Percentiles rank a stretch among this genome's conserved stretches.
These are phyloP conservation scores for Agrotis puta DNA, from an alignment of 2,888 invertebrate genomes.

Conservation along the genomic window DNA sequence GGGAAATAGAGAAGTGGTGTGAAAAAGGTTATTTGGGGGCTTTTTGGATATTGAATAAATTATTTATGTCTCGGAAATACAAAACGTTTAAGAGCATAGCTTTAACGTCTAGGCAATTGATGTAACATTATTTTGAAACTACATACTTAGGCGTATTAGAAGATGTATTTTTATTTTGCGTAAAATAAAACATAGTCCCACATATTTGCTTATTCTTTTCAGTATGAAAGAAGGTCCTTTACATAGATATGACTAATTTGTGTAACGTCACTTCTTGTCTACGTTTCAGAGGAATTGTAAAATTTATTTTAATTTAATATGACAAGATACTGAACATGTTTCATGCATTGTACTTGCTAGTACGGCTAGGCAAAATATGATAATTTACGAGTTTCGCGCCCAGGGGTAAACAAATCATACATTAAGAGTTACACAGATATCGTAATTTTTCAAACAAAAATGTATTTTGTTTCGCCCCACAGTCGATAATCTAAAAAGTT, in stretches of 20 bases:
- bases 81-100: neutral
- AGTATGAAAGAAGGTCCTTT: neutral
- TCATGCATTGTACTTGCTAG: neutral
- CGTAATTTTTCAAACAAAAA: neutral
- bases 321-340: neutral
- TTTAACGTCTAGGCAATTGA: neutral
- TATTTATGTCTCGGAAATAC: neutral
- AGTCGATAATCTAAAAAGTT: conserved; percentile 55
- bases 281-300: neutral
- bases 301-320: neutral
- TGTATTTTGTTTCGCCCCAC: conserved; percentile 28
- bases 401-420: conserved; percentile 4
- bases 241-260: no score
- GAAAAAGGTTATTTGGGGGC: conserved; percentile 8
- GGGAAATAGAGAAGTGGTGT: conserved; percentile 47
- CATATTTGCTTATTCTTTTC: neutral
- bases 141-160: no score
- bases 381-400: conserved; percentile 6
- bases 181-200: neutral
- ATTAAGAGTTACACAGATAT: neutral
- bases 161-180: neutral
- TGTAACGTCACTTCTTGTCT: neutral
- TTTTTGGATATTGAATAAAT: conserved; percentile 21
- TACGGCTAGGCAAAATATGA: conserved; percentile 30
- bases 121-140: neutral